phyloP scores from a whole-genome alignment of 2,113 vertebrate species.

The Limanda limanda region DNA sequence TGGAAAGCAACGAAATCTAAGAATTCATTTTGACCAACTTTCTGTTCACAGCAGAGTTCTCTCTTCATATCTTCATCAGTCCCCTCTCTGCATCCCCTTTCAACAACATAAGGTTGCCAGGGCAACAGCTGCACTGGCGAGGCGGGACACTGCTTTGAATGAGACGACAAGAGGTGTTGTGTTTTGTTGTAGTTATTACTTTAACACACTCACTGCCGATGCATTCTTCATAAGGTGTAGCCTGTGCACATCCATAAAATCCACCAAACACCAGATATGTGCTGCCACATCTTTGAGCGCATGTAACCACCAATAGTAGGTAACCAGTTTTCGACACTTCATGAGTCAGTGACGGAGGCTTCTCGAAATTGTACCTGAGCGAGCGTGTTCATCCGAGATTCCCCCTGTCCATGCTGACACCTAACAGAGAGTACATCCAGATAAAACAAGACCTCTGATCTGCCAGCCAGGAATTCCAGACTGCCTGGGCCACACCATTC shows the following conservation, averaged over 20 bases:
- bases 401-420: slow-evolving; percentile 32
- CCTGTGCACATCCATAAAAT: background rate
- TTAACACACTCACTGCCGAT: slow-evolving; percentile 12
- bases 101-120: background rate
- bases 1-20: no score
- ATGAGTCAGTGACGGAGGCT: slow-evolving; percentile 17
- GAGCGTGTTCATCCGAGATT: slow-evolving; percentile 32
- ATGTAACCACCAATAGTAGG: background rate
- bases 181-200: background rate
- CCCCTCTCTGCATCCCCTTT: background rate
- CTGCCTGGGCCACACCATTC: slow-evolving; percentile 71
- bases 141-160: no score
- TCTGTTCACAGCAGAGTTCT: no score
- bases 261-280: background rate
- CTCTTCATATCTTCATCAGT: no score
- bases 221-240: background rate
- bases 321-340: slow-evolving; percentile 3
- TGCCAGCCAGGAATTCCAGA: slow-evolving; percentile 75
- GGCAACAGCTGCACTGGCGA: background rate
- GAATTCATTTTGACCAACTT: no score
- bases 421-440: slow-evolving; percentile 69
- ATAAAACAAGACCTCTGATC: slow-evolving; percentile 82
- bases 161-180: background rate
- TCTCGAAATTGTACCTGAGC: slow-evolving; percentile 19
- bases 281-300: slow-evolving; percentile 3